Evolutionary conservation across 2,888 invertebrate genomes (phyloP), one percentile per base, ranked within the genome.

Genomic region (Resseliella maxima): DNA sequence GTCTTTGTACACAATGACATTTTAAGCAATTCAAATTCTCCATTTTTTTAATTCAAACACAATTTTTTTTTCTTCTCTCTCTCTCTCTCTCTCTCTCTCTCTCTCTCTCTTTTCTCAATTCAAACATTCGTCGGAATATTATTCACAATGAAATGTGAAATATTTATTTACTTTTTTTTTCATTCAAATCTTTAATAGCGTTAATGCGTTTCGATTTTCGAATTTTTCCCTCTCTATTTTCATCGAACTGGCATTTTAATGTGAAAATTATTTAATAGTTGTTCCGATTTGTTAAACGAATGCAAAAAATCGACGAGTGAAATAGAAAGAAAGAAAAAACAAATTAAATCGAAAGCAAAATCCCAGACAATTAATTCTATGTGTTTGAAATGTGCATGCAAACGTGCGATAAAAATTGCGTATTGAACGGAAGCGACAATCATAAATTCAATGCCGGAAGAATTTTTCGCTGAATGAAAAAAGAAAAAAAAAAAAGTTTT

Each of bases 361-460:
- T 35, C 31, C 1, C 15, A 72, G 72, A 72, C 27, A 72, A 31
- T 27, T 72, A 72, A 72, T 10, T 0, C 72, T 8, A 15, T 31
- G 3, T 59, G 24, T 50, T 24, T 24, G 59, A 3, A 59, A 24
- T 59, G 24, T 72, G 27, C 35, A 31, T 35, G 35, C 31, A 31
- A 72, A 31, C 31, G 72, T 31, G 72, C 18, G 31, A 31, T 72
- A 35, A 72, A 72, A 72, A 72, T 31, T 31, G 35, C 35, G 72
- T 35, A 72, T 72, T 35, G 35, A 72, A 72, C 72, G 72, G 35
- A 72, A 72, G 72, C 31, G 72, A 72, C 72, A 72, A 1, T 72
- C 46, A 50, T 50, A 59, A 59, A 72, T 72, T 72, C 72, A 27
- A 72, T 35, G 35, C 35, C 72, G 72, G 72, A 72, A 72, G 72